Evolutionary conservation across 2,797 vertebrate genomes (phyloP).

Genomic region (Adrianichthys oophorus): DNA sequence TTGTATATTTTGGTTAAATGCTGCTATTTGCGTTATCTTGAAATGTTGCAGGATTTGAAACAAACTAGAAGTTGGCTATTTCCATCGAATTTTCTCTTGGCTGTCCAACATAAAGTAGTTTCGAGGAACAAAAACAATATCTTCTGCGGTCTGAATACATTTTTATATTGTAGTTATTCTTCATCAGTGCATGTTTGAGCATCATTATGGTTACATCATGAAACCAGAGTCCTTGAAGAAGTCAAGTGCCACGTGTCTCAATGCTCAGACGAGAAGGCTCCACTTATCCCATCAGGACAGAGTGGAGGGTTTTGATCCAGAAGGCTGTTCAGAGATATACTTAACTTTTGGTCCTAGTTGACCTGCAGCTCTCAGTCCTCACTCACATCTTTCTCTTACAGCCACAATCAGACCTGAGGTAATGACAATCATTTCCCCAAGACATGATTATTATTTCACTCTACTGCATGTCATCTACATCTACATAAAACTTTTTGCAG

Average conservation of each 20-base stretch:
- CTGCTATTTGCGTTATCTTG: no score
- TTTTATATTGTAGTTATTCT: not conserved
- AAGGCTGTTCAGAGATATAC: conserved; percentile 4
- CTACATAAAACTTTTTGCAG: not conserved
- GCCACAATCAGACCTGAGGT: conserved; percentile 5
- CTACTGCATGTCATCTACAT: not conserved
- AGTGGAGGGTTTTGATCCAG: conserved; percentile 16
- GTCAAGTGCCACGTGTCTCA: conserved; percentile 27
- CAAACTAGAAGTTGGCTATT: no score
- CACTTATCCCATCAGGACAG: conserved; percentile 55
- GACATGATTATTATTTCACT: not conserved
- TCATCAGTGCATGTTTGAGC: not conserved
- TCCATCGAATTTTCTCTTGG: no score
- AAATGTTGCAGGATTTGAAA: no score
- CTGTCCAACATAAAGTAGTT: no score
- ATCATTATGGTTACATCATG: conserved; percentile 5
- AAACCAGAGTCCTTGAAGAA: conserved; percentile 23
- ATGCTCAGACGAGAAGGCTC: conserved; percentile 26
- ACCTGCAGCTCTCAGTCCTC: conserved; percentile 2
- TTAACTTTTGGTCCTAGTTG: conserved; percentile 3
- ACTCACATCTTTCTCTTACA: not conserved
- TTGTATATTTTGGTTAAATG: no score
- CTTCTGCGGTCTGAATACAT: not conserved
- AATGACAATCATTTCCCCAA: conserved; percentile 4
- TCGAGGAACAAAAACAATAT: no score